A percentile compares a stretch with the other conserved stretches of the same genome.
Evolutionary conservation across 1,140 invertebrate species (phyloP).

Genomic region (Phymorhynchus buccinoides): DNA sequence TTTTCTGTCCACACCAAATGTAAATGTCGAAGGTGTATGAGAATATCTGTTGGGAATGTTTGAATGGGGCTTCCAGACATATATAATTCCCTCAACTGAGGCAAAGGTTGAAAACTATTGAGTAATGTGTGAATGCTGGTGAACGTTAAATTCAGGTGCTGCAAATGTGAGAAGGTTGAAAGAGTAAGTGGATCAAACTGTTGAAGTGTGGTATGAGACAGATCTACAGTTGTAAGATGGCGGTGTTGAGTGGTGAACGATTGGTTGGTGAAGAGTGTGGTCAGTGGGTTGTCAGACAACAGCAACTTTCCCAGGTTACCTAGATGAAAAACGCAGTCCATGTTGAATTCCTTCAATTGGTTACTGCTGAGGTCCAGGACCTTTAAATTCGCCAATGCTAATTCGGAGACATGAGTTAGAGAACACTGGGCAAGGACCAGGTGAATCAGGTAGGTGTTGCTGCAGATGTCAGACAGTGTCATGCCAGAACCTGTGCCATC

Average conservation of each 20-base stretch:
- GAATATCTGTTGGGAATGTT: slow-evolving; percentile 33
- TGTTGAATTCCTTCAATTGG: neutral
- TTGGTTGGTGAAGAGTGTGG: neutral
- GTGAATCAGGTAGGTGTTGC: neutral
- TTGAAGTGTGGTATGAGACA: neutral
- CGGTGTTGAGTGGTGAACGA: neutral
- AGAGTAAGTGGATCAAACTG: neutral
- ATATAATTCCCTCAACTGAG: neutral
- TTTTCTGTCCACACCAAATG: slow-evolving; percentile 36
- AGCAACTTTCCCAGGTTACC: neutral
- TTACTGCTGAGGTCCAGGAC: slow-evolving; percentile 4
- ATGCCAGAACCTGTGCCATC: slow-evolving; percentile 10
- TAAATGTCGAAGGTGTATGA: slow-evolving; percentile 23
- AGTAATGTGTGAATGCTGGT: neutral
- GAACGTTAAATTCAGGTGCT: neutral
- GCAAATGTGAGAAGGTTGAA: neutral
- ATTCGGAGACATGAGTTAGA: neutral
- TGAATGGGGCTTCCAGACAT: slow-evolving; percentile 27
- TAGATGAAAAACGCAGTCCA: neutral
- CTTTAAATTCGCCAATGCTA: neutral
- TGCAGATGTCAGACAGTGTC: neutral
- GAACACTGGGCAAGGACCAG: neutral
- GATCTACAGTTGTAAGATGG: neutral
- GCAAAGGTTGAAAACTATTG: slow-evolving; percentile 15
- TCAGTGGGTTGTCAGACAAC: neutral